Evolutionary conservation across 1,140 invertebrate species (phyloP).

Genomic region (Hormaphis cornu): DNA sequence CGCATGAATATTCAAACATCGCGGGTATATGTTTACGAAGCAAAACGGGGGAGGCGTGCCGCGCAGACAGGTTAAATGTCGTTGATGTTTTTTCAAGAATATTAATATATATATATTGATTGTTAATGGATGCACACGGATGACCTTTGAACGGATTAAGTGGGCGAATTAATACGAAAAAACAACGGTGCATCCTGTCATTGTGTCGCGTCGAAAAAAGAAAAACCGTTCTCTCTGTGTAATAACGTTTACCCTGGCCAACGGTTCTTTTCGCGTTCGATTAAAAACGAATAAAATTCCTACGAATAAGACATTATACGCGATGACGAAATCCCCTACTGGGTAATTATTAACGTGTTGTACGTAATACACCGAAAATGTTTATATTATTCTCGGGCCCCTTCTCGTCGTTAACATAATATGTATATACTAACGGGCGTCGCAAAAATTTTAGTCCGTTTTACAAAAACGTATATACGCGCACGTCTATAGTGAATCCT

Average conservation of each 20-base stretch:
- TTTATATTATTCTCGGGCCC: too few relatives aligned
- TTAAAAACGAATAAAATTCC: too few relatives aligned
- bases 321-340: too few relatives aligned
- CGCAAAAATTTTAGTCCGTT: too few relatives aligned
- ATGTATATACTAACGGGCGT: too few relatives aligned
- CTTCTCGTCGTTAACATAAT: too few relatives aligned
- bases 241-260: neutral
- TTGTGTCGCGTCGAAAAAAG: slow-evolving; percentile 4
- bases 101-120: slow-evolving; percentile 11
- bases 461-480: too few relatives aligned
- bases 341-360: too few relatives aligned
- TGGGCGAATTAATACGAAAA: slow-evolving; percentile 10
- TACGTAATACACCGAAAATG: too few relatives aligned
- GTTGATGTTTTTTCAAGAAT: slow-evolving; percentile 14
- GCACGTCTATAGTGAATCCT: too few relatives aligned
- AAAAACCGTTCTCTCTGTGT: too few relatives aligned
- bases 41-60: neutral
- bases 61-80: slow-evolving; percentile 20
- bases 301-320: too few relatives aligned
- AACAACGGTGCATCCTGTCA: slow-evolving; percentile 1
- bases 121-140: slow-evolving; percentile 5
- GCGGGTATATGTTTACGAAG: neutral
- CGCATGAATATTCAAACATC: neutral
- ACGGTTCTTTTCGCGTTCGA: neutral
- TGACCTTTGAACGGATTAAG: slow-evolving; percentile 23